These are phyloP conservation scores for Drosophila ustulata DNA, from an alignment of 2,888 invertebrate genomes.

Conservation along the genomic window DNA sequence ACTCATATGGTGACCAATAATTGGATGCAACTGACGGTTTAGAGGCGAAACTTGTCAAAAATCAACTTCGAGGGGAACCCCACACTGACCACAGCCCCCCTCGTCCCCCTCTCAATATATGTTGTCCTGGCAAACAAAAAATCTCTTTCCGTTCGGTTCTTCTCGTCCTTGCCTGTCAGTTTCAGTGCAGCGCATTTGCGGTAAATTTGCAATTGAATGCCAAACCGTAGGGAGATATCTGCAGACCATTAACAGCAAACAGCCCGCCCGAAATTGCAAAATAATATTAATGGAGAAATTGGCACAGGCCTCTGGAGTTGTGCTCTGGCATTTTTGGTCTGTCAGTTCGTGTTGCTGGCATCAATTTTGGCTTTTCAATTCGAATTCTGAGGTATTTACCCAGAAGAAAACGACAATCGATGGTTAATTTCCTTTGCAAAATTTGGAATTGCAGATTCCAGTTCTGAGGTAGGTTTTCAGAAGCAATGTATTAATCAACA, in stretches of 20 bases:
- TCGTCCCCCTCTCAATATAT: neutral
- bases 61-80: slow-evolving; percentile 32
- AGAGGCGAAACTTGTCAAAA: slow-evolving; percentile 54
- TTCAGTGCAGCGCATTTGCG: slow-evolving; percentile 16
- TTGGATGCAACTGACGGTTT: slow-evolving; percentile 51
- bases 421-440: neutral
- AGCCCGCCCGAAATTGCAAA: slow-evolving; percentile 14
- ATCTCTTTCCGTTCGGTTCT: neutral
- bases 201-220: slow-evolving; percentile 20
- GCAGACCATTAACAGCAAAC: slow-evolving; percentile 9
- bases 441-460: neutral
- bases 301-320: slow-evolving; percentile 13
- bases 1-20: slow-evolving; percentile 55
- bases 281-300: slow-evolving; percentile 23
- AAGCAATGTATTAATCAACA: too few relatives aligned
- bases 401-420: neutral
- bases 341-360: neutral
- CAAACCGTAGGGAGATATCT: slow-evolving; percentile 15
- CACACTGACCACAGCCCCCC: neutral
- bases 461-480: too few relatives aligned
- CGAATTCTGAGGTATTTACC: neutral
- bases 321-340: neutral
- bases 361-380: neutral
- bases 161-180: neutral
- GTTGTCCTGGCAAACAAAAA: slow-evolving; percentile 14